Conservation (phyloP, 2,113 vertebrate species). For the Tachycineta bicolor region DNA sequence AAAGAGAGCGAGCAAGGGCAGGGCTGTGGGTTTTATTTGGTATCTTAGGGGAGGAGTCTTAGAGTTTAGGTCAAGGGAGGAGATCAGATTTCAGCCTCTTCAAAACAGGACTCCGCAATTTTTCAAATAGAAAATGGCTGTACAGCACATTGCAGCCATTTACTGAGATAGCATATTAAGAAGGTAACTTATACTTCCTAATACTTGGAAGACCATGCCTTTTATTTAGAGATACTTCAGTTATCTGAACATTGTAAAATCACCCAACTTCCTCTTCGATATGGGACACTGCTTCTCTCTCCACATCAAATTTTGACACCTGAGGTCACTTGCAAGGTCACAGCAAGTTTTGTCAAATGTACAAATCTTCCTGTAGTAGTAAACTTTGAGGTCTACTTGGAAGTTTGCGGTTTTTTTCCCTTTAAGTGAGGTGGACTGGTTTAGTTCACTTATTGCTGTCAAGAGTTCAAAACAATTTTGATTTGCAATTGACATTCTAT, state of each 20-base stretch:
- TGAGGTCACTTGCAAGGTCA: background rate
- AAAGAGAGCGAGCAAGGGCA: too few species aligned
- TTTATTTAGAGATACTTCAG: background rate
- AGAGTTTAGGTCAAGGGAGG: too few species aligned
- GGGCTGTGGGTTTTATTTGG: too few species aligned
- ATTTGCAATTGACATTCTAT: background rate
- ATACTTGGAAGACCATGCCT: background rate
- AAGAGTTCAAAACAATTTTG: background rate
- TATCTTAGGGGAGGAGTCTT: too few species aligned
- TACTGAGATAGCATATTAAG: background rate
- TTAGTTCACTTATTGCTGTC: background rate
- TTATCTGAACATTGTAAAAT: background rate
- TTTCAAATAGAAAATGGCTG: background rate
- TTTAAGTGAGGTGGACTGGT: background rate
- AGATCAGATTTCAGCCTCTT: too few species aligned
- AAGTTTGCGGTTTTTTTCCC: background rate
- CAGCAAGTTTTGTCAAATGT: background rate
- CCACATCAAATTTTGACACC: background rate
- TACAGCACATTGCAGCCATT: background rate
- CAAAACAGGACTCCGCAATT: background rate
- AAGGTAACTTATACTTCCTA: background rate
- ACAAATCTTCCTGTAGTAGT: background rate
- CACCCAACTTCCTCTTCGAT: background rate
- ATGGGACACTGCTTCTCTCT: background rate
- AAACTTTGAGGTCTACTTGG: background rate